phyloP scores from a whole-genome alignment of 2,797 vertebrate genomes.

The Sebastes goodei region DNA sequence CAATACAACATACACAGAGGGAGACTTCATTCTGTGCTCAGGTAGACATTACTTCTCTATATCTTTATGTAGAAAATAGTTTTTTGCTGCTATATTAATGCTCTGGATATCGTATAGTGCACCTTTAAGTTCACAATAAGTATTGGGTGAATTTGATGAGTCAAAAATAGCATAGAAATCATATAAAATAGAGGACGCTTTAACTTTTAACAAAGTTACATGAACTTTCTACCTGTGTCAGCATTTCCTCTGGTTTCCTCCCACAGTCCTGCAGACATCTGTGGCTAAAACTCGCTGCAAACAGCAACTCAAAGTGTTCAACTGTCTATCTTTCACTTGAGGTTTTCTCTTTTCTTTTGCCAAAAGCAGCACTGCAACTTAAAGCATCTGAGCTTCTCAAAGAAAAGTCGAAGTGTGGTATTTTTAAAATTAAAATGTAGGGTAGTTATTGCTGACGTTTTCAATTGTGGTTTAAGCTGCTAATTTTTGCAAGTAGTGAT shows the following conservation, averaged over 20 bases:
- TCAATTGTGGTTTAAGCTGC: neutral
- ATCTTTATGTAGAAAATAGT: no score
- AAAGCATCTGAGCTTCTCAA: neutral
- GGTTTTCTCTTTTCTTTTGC: neutral
- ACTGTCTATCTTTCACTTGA: neutral
- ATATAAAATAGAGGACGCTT: neutral
- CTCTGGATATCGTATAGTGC: no score
- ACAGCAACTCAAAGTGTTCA: neutral
- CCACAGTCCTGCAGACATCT: neutral
- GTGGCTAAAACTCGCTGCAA: neutral
- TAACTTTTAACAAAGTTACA: neutral
- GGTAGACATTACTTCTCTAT: no score
- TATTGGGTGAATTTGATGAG: no score
- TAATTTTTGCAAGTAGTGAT: neutral
- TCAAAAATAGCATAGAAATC: neutral
- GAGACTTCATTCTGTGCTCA: no score
- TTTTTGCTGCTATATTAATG: no score
- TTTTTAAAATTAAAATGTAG: neutral
- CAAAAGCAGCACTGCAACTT: neutral
- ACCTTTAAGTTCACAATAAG: no score
- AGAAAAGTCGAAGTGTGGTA: neutral
- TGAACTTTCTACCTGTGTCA: neutral
- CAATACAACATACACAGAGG: no score
- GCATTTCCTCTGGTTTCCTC: no score
- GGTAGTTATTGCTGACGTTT: neutral